These are phyloP conservation scores for Montipora efflorescens DNA, from an alignment of 64 coral and sea anemone genomes.

Conservation along the genomic window DNA sequence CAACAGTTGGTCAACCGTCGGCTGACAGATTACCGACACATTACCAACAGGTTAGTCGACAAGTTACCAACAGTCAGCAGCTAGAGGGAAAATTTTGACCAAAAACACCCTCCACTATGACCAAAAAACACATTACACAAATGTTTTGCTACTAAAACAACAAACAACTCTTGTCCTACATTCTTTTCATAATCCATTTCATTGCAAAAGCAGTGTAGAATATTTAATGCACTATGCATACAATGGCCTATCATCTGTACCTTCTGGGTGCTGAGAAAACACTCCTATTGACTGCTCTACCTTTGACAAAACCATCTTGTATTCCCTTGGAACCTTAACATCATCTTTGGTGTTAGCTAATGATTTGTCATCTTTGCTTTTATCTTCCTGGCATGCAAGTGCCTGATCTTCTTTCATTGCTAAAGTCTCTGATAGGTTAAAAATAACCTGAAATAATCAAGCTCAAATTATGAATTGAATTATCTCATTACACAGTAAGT, in stretches of 20 bases:
- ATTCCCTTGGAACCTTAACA: conserved; percentile 77
- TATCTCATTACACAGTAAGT: neutral
- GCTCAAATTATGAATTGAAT: neutral
- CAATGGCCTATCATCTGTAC: conserved; percentile 3
- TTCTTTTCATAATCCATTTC: too few species aligned
- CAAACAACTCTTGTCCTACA: too few species aligned
- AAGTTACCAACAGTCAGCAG: too few species aligned
- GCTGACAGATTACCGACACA: too few species aligned
- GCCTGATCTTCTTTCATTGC: conserved; percentile 54
- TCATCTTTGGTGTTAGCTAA: neutral
- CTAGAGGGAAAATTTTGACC: too few species aligned
- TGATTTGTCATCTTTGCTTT: neutral
- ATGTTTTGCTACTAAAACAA: too few species aligned
- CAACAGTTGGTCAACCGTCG: too few species aligned
- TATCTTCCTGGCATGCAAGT: neutral
- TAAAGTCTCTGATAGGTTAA: conserved; percentile 76
- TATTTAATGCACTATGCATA: too few species aligned
- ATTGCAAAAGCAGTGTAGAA: too few species aligned
- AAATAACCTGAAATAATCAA: conserved; percentile 60
- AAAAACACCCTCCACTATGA: too few species aligned
- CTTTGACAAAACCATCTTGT: conserved; percentile 89
- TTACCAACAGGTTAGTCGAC: too few species aligned
- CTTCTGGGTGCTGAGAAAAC: conserved; percentile 75
- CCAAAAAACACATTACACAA: too few species aligned
- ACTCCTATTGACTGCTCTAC: conserved; percentile 92